Percentiles rank a stretch among this genome's conserved stretches.
These are phyloP conservation scores for Drosophila teissieri DNA, from an alignment of 1,140 invertebrate species.

Conservation along the genomic window DNA sequence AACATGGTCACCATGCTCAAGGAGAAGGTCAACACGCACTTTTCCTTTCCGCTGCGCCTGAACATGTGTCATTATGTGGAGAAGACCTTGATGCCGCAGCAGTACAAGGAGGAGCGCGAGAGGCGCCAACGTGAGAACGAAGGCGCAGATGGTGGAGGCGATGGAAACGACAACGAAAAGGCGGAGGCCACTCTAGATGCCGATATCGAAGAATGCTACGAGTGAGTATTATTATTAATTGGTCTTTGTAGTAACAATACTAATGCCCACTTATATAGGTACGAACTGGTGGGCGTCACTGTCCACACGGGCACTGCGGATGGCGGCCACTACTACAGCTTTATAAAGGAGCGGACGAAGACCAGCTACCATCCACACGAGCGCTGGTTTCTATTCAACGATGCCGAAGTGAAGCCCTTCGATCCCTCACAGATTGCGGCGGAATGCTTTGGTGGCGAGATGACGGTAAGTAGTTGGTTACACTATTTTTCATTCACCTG, in stretches of 20 bases:
- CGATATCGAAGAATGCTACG: conserved; percentile 77
- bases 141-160: conserved; percentile 24
- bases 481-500: background rate
- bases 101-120: conserved; percentile 88
- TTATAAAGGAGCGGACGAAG: conserved; percentile 93
- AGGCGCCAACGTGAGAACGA: conserved; percentile 50
- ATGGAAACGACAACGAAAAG: conserved; percentile 66
- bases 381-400: conserved; percentile 97
- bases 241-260: no score
- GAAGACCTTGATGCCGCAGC: conserved; percentile 95
- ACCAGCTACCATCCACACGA: conserved; percentile 86
- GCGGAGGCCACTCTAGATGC: conserved; percentile 68
- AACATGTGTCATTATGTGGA: conserved; percentile 98
- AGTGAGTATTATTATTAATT: no score
- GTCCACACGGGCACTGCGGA: conserved; percentile 98
- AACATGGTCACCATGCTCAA: conserved; percentile 99
- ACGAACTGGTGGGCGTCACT: conserved; percentile 97
- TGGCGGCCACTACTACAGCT: conserved; percentile 98
- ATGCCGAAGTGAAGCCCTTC: conserved; percentile 98
- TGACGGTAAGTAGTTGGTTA: conserved; percentile 89
- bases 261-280: conserved; percentile 85
- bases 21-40: conserved; percentile 98
- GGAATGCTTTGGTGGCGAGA: conserved; percentile 98
- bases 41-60: conserved; percentile 96
- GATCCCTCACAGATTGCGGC: conserved; percentile 96